A percentile compares a stretch with the other conserved stretches of the same genome.
phyloP scores from a whole-genome alignment of 2,888 invertebrate genomes.

The Cosmia pyralina region DNA sequence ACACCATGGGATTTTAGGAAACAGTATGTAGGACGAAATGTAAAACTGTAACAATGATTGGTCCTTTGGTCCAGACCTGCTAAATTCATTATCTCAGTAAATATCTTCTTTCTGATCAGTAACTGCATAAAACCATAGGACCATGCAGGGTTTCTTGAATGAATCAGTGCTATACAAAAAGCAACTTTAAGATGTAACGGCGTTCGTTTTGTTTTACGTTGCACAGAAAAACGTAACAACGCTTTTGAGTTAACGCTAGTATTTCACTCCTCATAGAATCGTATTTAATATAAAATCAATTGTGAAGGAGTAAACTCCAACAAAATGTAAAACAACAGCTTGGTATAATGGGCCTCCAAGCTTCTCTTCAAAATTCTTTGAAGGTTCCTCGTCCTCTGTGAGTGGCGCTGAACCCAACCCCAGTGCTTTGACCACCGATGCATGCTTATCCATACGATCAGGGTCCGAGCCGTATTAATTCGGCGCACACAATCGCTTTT shows the following conservation, averaged over 20 bases:
- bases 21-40: neutral
- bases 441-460: conserved; percentile 63
- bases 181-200: too few species aligned
- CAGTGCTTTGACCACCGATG: conserved; percentile 66
- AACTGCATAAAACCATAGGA: neutral
- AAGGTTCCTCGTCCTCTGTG: neutral
- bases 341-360: neutral
- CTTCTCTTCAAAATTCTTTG: neutral
- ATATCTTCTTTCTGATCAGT: neutral
- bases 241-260: too few species aligned
- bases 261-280: too few species aligned
- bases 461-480: conserved; percentile 61
- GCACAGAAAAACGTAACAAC: too few species aligned
- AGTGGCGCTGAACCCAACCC: conserved; percentile 17
- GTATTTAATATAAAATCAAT: too few species aligned
- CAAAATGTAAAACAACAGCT: neutral
- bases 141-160: too few species aligned
- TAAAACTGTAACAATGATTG: neutral
- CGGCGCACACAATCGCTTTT: conserved; percentile 64
- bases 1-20: neutral
- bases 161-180: too few species aligned
- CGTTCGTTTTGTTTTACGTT: too few species aligned
- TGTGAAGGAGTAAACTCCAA: too few species aligned
- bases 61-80: neutral
- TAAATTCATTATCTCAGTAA: neutral